Evolutionary conservation across 2,797 vertebrate species (phyloP).

Genomic region (Varecia variegata): DNA sequence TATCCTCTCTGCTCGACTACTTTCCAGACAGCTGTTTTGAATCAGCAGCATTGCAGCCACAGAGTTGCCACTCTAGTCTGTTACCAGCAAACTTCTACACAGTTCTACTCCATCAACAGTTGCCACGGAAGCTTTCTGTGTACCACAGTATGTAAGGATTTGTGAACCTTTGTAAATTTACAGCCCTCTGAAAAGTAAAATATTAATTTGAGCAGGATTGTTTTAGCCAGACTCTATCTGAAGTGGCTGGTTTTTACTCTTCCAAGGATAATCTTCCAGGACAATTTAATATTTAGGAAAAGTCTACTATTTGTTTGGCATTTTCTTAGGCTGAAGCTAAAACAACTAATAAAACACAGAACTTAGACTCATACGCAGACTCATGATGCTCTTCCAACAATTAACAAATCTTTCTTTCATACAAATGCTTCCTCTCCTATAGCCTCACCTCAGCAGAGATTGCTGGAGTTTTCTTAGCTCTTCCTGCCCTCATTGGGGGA

Average conservation of each 20-base stretch:
- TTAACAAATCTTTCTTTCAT: background rate
- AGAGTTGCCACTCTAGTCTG: background rate
- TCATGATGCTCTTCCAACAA: background rate
- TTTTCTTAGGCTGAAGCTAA: background rate
- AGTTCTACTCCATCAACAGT: background rate
- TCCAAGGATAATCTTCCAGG: background rate
- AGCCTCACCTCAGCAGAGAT: background rate
- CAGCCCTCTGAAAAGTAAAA: background rate
- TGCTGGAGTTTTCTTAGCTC: background rate
- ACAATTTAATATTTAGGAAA: background rate
- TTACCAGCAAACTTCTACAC: background rate
- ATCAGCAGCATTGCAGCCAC: background rate
- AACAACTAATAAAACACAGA: background rate
- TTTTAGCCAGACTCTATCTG: background rate
- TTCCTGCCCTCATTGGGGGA: background rate
- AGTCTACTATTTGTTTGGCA: background rate
- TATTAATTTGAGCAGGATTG: background rate
- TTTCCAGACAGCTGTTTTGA: background rate
- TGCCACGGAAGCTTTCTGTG: background rate
- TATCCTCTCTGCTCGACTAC: background rate
- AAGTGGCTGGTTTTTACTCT: background rate
- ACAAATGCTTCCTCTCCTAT: background rate
- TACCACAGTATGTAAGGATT: background rate
- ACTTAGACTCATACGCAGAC: background rate
- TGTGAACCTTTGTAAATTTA: background rate